Evolutionary conservation across 1,140 invertebrate species (phyloP), one percentile per base, ranked within the genome.

Genomic region (Odontomachus brunneus): DNA sequence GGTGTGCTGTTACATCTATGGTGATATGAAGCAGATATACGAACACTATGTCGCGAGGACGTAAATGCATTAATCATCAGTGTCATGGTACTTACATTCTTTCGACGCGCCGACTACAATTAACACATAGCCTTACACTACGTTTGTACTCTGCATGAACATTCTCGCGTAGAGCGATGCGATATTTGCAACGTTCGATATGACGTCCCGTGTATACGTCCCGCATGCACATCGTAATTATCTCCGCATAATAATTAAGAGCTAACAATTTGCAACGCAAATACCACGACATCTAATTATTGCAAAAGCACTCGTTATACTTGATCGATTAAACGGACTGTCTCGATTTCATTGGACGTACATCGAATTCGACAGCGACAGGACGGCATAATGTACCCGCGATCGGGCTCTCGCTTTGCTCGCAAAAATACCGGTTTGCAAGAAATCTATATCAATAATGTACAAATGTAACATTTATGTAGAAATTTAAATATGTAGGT

Each of bases 241-340:
- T 80, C 33, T 24, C 11, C 69, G 51, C 75, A 71, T 71, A 71
- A 67, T 78, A 69, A 80, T 80, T 71, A 57, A 80, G 33, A 59
- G 51, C 63, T 69, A 59, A 69, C 75, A 69, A 44, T 76, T 66
- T 11, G 12, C 5, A 44, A 24, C 22, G 22, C 51, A 69, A 80
- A 57, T 80, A 48, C 22, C 5, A 49, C 19, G n/a, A 11, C 49
- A 71, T 71, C 51, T 57, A 80, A 80, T 80, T 38, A 71, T 69
- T 76, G 53, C 19, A 76, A 76, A 66, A 67, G 62, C 74, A 76
- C 44, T 76, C 51, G 26, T 67, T 76, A 67, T 14, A 66, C 29
- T 33, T 67, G 26, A 53, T 76, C 29, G 15, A 67, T 67, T 76
- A 29, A 65, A 0, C 26, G 26, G 5, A 38, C 29, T 76, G 33